These are phyloP conservation scores for Synanthedon formicaeformis DNA, from an alignment of 2,888 invertebrate species.

Conservation along the genomic window DNA sequence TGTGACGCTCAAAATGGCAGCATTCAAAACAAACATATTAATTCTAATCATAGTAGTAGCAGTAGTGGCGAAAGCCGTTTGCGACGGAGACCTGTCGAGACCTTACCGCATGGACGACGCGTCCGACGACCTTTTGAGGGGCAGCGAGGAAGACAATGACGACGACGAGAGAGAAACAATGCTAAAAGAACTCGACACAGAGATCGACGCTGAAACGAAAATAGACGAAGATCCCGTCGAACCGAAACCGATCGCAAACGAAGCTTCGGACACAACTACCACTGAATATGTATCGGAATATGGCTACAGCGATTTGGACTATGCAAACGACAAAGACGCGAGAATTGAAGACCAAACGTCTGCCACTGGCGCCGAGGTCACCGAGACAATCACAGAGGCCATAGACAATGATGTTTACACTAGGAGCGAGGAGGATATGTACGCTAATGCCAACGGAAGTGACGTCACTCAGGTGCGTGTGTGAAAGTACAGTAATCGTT, in stretches of 20 bases:
- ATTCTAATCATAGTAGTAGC: not conserved
- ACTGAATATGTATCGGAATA: not conserved
- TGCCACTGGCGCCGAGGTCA: not conserved
- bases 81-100: not conserved
- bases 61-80: not conserved
- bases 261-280: not conserved
- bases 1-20: not conserved
- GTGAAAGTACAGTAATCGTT: conserved; percentile 4
- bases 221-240: not conserved
- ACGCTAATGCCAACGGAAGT: conserved; percentile 13
- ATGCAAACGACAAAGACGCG: not conserved
- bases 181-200: not conserved
- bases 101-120: not conserved
- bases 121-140: conserved; percentile 2
- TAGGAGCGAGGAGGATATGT: conserved; percentile 17
- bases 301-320: not conserved
- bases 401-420: conserved; percentile 31
- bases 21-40: not conserved
- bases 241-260: not conserved
- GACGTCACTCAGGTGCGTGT: conserved; percentile 13
- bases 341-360: not conserved
- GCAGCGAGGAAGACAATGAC: conserved; percentile 1
- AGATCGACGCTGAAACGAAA: not conserved
- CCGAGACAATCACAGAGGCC: conserved; percentile 5
- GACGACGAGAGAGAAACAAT: not conserved